phyloP scores from a whole-genome alignment of 1,140 invertebrate genomes.

The Drosophila neocordata region DNA sequence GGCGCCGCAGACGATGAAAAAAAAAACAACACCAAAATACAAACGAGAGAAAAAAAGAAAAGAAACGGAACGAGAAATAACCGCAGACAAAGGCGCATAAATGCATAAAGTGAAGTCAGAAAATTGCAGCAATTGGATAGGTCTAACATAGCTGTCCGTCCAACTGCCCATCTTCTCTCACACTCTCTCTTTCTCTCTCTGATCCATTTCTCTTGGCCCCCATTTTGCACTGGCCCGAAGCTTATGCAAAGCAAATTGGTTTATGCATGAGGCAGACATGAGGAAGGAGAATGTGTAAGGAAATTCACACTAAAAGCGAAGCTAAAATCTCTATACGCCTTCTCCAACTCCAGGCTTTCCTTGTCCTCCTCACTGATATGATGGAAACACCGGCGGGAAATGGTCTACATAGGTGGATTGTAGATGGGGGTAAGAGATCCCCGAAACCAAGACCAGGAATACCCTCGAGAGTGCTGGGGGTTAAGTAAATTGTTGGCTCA shows the following conservation, averaged over 20 bases:
- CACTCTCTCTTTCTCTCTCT: too few species aligned
- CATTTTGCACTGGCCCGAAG: conserved; percentile 25
- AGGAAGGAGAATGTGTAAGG: conserved; percentile 41
- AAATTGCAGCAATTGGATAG: conserved; percentile 69
- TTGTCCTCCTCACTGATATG: conserved; percentile 41
- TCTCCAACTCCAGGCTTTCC: neutral
- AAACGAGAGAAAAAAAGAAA: conserved; percentile 9
- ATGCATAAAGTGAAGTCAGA: conserved; percentile 69
- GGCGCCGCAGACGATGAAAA: conserved; percentile 59
- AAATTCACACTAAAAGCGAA: conserved; percentile 55
- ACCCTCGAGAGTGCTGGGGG: conserved; percentile 32
- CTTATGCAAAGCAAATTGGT: conserved; percentile 77
- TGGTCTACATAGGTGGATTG: conserved; percentile 14
- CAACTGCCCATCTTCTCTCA: too few species aligned
- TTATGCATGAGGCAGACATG: conserved; percentile 68
- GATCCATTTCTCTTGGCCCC: neutral
- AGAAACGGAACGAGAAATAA: conserved; percentile 37
- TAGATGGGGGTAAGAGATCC: neutral
- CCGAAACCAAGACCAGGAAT: neutral
- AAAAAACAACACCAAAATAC: neutral
- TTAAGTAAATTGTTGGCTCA: conserved; percentile 79
- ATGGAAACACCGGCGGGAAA: conserved; percentile 46
- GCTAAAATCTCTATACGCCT: neutral
- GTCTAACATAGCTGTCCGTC: conserved; percentile 16
- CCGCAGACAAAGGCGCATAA: conserved; percentile 78